Evolutionary conservation across 2,797 vertebrate species (phyloP).

Genomic region (Mastacembelus armatus): DNA sequence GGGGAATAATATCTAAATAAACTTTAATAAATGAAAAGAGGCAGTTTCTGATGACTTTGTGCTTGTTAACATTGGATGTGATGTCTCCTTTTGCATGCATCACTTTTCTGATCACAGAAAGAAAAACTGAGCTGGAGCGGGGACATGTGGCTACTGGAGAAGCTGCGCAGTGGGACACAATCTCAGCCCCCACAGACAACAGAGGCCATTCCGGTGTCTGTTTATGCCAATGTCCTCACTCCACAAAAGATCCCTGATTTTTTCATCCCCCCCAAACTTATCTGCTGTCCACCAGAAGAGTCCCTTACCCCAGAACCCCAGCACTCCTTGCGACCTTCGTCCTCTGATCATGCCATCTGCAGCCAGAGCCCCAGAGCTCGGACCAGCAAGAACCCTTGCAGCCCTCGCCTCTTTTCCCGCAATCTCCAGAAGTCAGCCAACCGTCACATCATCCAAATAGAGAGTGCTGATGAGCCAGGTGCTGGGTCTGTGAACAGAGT

Average conservation of each 20-base stretch:
- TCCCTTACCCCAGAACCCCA: slow-evolving; percentile 71
- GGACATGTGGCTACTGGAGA: slow-evolving; percentile 83
- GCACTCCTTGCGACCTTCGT: slow-evolving; percentile 79
- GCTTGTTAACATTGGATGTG: not conserved
- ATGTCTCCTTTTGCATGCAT: slow-evolving; percentile 19
- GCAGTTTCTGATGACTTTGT: not conserved
- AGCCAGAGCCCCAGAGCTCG: slow-evolving; percentile 83
- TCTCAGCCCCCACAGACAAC: slow-evolving; percentile 60
- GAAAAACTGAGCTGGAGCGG: slow-evolving; percentile 52
- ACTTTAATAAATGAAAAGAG: not conserved
- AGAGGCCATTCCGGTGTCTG: slow-evolving; percentile 81
- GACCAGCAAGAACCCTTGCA: slow-evolving; percentile 85
- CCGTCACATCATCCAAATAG: slow-evolving; percentile 96
- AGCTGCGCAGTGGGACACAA: slow-evolving; percentile 75
- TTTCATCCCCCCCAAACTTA: slow-evolving; percentile 95
- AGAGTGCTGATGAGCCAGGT: slow-evolving; percentile 91
- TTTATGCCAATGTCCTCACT: slow-evolving; percentile 95
- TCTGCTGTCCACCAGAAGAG: slow-evolving; percentile 87
- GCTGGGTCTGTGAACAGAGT: slow-evolving; percentile 24
- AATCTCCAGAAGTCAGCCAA: slow-evolving; percentile 88
- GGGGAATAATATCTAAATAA: not conserved
- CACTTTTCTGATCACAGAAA: slow-evolving; percentile 47
- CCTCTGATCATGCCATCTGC: slow-evolving; percentile 89
- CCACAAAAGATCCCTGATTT: slow-evolving; percentile 97
- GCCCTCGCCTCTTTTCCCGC: slow-evolving; percentile 88